phyloP scores from a whole-genome alignment of 1,140 invertebrate genomes.

The Drosophila erecta region DNA sequence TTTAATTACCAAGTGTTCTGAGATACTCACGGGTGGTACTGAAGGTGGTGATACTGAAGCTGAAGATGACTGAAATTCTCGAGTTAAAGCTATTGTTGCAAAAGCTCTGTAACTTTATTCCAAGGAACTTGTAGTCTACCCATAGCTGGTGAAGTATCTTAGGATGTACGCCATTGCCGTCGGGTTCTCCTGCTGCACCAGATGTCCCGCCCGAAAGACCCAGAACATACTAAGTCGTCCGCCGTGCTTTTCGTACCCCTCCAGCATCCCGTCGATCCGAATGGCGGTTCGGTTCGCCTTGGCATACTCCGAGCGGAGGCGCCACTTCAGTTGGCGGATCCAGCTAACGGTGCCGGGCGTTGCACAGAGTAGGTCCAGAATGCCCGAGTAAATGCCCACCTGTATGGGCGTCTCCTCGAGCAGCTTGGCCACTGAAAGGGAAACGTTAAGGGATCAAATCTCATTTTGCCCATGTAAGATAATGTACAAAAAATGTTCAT shows the following conservation, averaged over 20 bases:
- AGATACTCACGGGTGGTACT: not conserved
- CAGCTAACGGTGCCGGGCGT: conserved; percentile 89
- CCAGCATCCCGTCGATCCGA: conserved; percentile 86
- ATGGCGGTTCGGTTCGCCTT: conserved; percentile 86
- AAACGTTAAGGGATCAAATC: not conserved
- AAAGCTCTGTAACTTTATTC: not conserved
- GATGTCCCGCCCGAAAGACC: conserved; percentile 88
- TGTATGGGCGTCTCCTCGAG: conserved; percentile 87
- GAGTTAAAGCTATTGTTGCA: not conserved
- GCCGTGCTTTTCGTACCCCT: conserved; percentile 88
- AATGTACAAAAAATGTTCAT: no score
- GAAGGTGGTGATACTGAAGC: not conserved
- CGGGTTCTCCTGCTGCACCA: conserved; percentile 85
- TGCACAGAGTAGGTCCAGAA: conserved; percentile 90
- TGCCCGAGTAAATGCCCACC: conserved; percentile 80
- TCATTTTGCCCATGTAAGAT: no score
- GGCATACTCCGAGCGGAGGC: conserved; percentile 86
- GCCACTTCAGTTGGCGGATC: conserved; percentile 90
- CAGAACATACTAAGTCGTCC: conserved; percentile 90
- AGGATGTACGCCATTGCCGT: conserved; percentile 73
- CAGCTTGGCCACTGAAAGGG: conserved; percentile 87
- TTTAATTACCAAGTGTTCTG: conserved; percentile 15
- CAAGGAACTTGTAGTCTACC: not conserved
- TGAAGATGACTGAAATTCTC: not conserved
- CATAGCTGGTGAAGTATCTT: conserved; percentile 51